Conservation (phyloP, 2,888 invertebrate species). For the Drosophila pseudotakahashii region DNA sequence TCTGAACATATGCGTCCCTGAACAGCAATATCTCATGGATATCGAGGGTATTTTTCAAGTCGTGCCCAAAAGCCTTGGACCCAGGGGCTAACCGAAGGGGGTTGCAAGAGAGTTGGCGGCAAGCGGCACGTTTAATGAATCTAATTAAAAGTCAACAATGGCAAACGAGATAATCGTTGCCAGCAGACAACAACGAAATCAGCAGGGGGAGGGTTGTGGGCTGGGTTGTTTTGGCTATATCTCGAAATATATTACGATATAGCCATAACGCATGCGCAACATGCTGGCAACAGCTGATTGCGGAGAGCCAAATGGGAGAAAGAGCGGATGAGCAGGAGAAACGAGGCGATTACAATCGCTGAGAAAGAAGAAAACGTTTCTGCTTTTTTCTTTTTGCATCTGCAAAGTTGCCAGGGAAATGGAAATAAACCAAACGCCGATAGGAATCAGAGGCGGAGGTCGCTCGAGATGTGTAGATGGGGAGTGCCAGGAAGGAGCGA, state of each 20-base stretch:
- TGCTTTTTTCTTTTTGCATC: constrained; percentile 55
- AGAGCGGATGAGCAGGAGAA: constrained; percentile 12
- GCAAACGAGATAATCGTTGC: constrained; percentile 76
- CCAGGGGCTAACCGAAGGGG: constrained; percentile 14
- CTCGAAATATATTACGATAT: background rate
- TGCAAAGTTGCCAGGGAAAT: constrained; percentile 74
- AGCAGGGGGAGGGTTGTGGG: constrained; percentile 9
- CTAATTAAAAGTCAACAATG: constrained; percentile 82
- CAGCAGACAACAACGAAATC: constrained; percentile 24
- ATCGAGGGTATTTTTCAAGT: constrained; percentile 33
- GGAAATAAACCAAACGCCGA: constrained; percentile 75
- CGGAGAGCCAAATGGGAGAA: constrained; percentile 13
- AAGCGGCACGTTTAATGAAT: constrained; percentile 80
- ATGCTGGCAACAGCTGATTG: constrained; percentile 66
- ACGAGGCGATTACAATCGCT: constrained; percentile 40
- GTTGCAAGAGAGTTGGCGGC: constrained; percentile 47
- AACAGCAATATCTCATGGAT: constrained; percentile 1
- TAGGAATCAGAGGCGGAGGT: constrained; percentile 38
- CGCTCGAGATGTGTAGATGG: constrained; percentile 19
- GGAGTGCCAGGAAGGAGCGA: constrained; percentile 21
- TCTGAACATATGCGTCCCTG: constrained; percentile 3
- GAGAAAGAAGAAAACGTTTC: constrained; percentile 60
- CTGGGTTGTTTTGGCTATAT: constrained; percentile 18
- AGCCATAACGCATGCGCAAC: constrained; percentile 73
- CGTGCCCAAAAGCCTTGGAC: constrained; percentile 9